Conservation (phyloP, 2,888 invertebrate genomes). For the Pachycephus smyrnensis region DNA sequence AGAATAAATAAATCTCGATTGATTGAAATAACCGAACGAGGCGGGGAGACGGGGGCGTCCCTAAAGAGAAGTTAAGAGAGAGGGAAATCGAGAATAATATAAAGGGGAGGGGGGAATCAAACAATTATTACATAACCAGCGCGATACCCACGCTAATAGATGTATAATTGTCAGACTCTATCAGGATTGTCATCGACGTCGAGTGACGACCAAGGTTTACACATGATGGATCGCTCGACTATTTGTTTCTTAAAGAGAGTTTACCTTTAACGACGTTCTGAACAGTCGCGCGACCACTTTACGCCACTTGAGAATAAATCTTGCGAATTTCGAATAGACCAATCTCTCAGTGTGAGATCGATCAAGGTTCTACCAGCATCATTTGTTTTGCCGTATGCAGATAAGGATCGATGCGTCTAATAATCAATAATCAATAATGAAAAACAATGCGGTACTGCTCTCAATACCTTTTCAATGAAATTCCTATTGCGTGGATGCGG, state of each 20-base stretch:
- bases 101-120: not conserved
- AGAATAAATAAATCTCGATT: constrained; percentile 11
- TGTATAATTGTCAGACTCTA: not conserved
- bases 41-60: not conserved
- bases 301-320: not conserved
- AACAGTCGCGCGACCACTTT: not conserved
- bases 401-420: not conserved
- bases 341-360: not conserved
- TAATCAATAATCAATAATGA: not conserved
- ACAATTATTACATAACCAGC: not conserved
- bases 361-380: not conserved
- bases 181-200: not conserved
- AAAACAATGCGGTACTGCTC: not conserved
- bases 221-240: not conserved
- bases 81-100: not conserved
- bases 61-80: not conserved
- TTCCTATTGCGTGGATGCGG: not conserved
- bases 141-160: not conserved
- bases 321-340: not conserved
- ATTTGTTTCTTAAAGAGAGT: not conserved
- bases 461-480: not conserved
- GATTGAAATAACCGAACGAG: not conserved
- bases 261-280: no score
- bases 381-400: not conserved
- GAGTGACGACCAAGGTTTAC: not conserved